A percentile compares a stretch with the other conserved stretches of the same genome.
phyloP scores from a whole-genome alignment of 2,888 invertebrate genomes.

The Aphodius sticticus region DNA sequence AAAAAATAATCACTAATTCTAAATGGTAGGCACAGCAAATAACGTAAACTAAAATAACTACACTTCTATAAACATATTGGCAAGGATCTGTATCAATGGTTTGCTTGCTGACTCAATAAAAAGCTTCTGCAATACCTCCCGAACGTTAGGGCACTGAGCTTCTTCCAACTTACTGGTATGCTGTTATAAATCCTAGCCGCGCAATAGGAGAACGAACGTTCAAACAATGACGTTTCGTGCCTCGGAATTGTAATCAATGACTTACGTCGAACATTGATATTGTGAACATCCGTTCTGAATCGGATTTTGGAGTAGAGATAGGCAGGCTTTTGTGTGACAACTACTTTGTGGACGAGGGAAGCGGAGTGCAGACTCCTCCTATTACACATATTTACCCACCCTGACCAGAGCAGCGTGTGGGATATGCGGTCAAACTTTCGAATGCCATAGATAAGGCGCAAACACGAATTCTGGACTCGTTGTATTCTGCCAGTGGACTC shows the following conservation, averaged over 20 bases:
- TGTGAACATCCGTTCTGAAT: background rate
- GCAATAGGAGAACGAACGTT: conserved; percentile 5
- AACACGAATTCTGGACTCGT: background rate
- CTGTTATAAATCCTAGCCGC: background rate
- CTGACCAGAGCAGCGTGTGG: background rate
- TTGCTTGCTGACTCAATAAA: too few species aligned
- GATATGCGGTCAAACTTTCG: conserved; percentile 5
- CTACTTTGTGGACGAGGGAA: background rate
- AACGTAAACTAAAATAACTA: too few species aligned
- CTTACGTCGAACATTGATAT: background rate
- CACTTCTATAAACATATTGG: too few species aligned
- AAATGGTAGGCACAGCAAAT: too few species aligned
- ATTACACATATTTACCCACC: conserved; percentile 7
- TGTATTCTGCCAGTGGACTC: background rate
- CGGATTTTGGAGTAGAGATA: background rate
- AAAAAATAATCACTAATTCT: too few species aligned
- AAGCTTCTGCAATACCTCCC: too few species aligned
- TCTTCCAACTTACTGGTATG: too few species aligned
- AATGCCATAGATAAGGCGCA: background rate
- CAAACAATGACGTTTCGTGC: background rate
- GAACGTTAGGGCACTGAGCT: too few species aligned
- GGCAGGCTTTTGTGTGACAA: background rate
- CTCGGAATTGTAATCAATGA: background rate
- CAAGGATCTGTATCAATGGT: too few species aligned
- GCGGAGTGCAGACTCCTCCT: background rate